These are phyloP conservation scores for Aurelia sp. DNA, from an alignment of 30 jellyfish, hydroid and myxozoan genomes.

Conservation along the genomic window DNA sequence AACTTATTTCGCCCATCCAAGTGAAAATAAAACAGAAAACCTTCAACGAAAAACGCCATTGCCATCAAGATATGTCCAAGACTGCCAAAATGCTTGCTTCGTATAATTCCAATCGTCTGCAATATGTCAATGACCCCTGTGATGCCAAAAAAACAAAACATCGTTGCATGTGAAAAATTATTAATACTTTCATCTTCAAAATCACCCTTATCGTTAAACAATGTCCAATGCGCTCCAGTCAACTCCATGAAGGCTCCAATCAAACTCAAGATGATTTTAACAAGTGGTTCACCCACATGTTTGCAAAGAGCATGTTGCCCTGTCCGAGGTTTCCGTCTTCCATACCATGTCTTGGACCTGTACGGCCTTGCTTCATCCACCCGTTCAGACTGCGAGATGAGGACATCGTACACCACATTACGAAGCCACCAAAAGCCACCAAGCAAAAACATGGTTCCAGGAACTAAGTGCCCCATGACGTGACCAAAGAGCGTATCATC, in stretches of 20 bases:
- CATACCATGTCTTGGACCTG: conserved; percentile 52
- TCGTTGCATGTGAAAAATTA: background rate
- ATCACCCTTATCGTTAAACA: too few relatives aligned
- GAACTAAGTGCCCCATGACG: conserved; percentile 69
- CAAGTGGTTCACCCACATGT: conserved; percentile 35
- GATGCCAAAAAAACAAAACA: conserved; percentile 58
- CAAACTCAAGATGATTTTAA: conserved; percentile 14
- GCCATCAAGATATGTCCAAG: background rate
- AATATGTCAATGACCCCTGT: conserved; percentile 42
- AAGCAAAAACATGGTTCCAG: conserved; percentile 58
- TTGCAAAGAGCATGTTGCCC: conserved; percentile 12
- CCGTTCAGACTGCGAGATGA: conserved; percentile 14
- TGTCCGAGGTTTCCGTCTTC: background rate
- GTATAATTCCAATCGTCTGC: conserved; percentile 3
- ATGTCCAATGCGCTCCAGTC: background rate
- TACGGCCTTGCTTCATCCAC: background rate
- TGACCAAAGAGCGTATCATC: conserved; percentile 66
- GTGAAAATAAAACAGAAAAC: conserved; percentile 65
- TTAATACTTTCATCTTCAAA: too few relatives aligned
- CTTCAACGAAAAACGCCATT: conserved; percentile 59
- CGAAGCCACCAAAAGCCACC: conserved; percentile 70
- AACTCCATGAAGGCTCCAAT: conserved; percentile 61
- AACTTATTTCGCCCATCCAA: conserved; percentile 69
- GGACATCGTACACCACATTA: conserved; percentile 22
- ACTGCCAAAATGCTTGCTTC: background rate